Evolutionary conservation across 2,888 invertebrate genomes (phyloP).

Genomic region (Hartigia nigra): DNA sequence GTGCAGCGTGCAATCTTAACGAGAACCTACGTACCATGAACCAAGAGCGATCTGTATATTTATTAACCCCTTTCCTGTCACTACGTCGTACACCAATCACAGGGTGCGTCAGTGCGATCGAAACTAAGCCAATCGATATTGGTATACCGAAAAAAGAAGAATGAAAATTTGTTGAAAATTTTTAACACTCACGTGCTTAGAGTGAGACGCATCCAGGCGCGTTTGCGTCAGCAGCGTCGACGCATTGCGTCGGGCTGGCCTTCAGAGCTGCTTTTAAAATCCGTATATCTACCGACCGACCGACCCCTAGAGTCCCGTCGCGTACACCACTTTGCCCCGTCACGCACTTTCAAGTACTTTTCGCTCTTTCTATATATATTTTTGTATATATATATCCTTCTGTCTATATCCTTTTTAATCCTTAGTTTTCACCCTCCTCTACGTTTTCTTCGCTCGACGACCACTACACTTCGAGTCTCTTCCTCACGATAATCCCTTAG

Average conservation of each 20-base stretch:
- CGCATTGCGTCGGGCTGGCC: conserved; percentile 67
- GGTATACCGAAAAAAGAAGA: conserved; percentile 10
- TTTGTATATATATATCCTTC: not conserved
- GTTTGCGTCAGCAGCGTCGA: conserved; percentile 67
- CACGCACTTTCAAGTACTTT: conserved; percentile 22
- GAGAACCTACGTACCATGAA: not conserved
- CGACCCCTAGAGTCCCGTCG: conserved; percentile 8
- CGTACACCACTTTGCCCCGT: conserved; percentile 37
- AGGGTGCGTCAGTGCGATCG: not conserved
- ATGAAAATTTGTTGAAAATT: conserved; percentile 4
- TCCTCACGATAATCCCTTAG: not conserved
- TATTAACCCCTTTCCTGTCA: not conserved
- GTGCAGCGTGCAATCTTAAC: not conserved
- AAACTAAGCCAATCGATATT: not conserved
- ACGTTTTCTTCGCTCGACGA: not conserved
- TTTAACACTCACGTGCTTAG: conserved; percentile 73
- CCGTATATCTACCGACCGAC: conserved; percentile 52
- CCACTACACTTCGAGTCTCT: not conserved
- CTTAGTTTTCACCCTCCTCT: not conserved
- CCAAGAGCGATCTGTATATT: not conserved
- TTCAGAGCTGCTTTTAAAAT: conserved; percentile 64
- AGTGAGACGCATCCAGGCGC: conserved; percentile 77
- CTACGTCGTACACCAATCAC: not conserved
- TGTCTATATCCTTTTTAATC: not conserved
- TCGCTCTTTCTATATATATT: not conserved